These are phyloP conservation scores for Progne subis DNA, from an alignment of 2,113 vertebrate genomes.

Conservation along the genomic window DNA sequence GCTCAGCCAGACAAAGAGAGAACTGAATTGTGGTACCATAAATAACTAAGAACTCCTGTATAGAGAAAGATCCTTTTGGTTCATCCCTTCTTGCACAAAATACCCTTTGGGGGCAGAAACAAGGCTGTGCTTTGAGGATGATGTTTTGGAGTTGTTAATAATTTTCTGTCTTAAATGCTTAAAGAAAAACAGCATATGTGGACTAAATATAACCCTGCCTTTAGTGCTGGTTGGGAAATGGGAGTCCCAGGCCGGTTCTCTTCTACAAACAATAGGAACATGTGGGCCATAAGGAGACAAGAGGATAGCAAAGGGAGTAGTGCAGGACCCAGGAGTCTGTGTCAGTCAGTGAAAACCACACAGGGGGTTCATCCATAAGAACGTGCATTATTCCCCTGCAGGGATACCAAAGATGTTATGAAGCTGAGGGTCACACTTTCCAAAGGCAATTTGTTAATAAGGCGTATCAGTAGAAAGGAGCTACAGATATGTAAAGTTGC, in stretches of 20 bases:
- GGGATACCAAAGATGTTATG: background rate
- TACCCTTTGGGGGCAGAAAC: background rate
- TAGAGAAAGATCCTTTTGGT: background rate
- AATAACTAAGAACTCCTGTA: background rate
- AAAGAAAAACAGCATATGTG: background rate
- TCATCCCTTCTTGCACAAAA: background rate
- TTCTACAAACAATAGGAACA: background rate
- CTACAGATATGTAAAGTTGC: background rate
- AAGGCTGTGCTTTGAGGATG: background rate
- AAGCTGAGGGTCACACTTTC: background rate
- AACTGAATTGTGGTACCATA: background rate
- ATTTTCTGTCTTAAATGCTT: background rate
- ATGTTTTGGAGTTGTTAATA: background rate
- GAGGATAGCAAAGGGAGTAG: background rate
- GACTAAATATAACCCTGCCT: constrained; percentile 16
- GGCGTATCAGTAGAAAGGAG: background rate
- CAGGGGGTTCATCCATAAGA: background rate
- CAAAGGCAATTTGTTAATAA: constrained; percentile 21
- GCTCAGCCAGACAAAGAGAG: background rate
- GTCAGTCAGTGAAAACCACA: accelerated
- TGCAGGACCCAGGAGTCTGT: background rate
- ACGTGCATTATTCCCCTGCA: background rate
- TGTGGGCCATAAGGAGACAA: background rate
- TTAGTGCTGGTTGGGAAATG: background rate
- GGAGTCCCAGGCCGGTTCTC: background rate